Percentiles rank a stretch among this genome's conserved stretches.
Evolutionary conservation across 2,113 vertebrate species (phyloP).

Genomic region (Heptranchias perlo): DNA sequence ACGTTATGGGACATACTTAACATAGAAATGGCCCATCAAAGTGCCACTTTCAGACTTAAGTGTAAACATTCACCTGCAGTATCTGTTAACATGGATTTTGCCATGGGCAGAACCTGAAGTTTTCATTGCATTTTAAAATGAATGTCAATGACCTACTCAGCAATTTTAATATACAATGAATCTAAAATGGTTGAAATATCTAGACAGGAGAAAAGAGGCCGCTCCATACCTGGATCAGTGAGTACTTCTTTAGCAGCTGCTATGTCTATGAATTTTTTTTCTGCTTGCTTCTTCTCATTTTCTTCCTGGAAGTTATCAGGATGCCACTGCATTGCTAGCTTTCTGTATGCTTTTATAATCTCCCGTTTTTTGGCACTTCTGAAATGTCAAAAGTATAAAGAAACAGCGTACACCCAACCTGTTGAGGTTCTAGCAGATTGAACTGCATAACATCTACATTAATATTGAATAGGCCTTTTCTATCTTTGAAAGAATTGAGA

Average conservation of each 20-base stretch:
- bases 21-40: no score
- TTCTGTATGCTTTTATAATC: conserved; percentile 95
- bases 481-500: background rate
- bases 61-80: no score
- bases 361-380: conserved; percentile 95
- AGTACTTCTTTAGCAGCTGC: conserved; percentile 97
- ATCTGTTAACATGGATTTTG: background rate
- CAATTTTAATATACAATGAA: background rate
- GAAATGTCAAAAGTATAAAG: conserved; percentile 35
- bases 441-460: background rate
- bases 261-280: conserved; percentile 97
- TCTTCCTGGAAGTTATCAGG: conserved; percentile 93
- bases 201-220: background rate
- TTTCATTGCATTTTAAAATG: background rate
- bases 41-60: background rate
- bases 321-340: conserved; percentile 92
- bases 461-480: background rate
- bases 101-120: background rate
- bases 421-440: background rate
- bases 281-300: conserved; percentile 89
- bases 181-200: background rate
- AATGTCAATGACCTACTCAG: background rate
- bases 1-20: no score
- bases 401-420: background rate
- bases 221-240: conserved; percentile 80